Evolutionary conservation across 2,797 vertebrate species (phyloP).

Genomic region (Bufotes viridis): DNA sequence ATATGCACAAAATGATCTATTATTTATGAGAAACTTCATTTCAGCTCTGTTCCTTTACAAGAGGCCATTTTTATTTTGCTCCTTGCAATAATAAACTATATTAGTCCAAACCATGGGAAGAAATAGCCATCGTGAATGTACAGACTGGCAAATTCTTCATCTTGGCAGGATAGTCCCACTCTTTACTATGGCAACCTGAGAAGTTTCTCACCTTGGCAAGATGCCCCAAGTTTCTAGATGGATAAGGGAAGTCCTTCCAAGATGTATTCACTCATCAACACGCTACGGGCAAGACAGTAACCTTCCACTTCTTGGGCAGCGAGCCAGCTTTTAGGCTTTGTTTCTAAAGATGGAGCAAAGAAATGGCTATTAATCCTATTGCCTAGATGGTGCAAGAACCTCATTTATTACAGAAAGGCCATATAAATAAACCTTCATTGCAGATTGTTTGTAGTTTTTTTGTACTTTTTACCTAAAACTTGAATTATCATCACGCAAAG

Average conservation of each 20-base stretch:
- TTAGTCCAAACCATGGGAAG: neutral
- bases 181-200: neutral
- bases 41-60: too few species aligned
- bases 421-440: neutral
- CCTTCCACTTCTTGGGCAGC: neutral
- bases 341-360: constrained; percentile 1
- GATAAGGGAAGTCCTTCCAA: neutral
- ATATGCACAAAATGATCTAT: too few species aligned
- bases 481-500: neutral
- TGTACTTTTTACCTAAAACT: neutral
- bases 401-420: neutral
- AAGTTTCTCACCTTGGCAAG: constrained; percentile 3
- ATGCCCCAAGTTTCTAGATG: neutral
- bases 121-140: neutral
- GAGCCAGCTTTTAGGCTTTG: neutral
- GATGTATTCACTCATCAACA: neutral
- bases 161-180: neutral
- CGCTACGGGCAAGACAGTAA: neutral
- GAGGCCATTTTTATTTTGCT: too few species aligned
- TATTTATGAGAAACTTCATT: too few species aligned
- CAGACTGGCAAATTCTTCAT: neutral
- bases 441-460: neutral
- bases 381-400: neutral
- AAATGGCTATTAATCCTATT: neutral
- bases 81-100: neutral